phyloP scores from a whole-genome alignment of 2,113 vertebrate species.

The Psittacula cyanocephala region DNA sequence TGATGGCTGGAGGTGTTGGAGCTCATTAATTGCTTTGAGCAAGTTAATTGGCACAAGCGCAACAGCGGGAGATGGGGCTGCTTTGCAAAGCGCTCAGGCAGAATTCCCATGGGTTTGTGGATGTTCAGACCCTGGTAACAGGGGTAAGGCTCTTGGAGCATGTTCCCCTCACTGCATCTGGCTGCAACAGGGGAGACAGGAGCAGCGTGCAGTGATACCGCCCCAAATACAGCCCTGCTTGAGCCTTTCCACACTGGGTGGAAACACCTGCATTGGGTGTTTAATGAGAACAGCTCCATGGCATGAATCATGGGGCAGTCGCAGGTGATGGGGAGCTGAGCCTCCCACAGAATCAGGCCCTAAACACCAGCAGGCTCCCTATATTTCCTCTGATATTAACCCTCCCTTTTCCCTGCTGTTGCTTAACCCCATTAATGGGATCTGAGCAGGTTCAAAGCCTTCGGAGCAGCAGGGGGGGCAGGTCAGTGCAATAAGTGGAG shows the following conservation, averaged over 20 bases:
- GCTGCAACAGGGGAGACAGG: fast-evolving
- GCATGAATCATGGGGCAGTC: not conserved
- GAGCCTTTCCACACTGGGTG: fast-evolving
- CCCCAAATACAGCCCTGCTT: fast-evolving
- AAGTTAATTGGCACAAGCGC: not conserved
- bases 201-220: fast-evolving
- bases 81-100: fast-evolving
- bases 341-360: not conserved
- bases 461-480: slow-evolving; percentile 1
- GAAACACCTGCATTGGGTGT: not conserved
- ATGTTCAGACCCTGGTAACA: fast-evolving
- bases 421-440: not conserved
- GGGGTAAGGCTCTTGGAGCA: fast-evolving
- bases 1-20: not conserved
- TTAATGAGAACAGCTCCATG: fast-evolving
- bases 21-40: not conserved
- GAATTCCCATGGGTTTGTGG: fast-evolving
- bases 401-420: not conserved
- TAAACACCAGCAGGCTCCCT: not conserved
- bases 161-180: fast-evolving
- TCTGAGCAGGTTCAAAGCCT: slow-evolving; percentile 47
- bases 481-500: slow-evolving; percentile 10
- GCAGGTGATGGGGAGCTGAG: not conserved
- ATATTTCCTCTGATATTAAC: not conserved
- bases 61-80: fast-evolving